Base-by-base conservation (phyloP, 2,797 vertebrate species). In the Premnoplex brunnescens region DNA sequence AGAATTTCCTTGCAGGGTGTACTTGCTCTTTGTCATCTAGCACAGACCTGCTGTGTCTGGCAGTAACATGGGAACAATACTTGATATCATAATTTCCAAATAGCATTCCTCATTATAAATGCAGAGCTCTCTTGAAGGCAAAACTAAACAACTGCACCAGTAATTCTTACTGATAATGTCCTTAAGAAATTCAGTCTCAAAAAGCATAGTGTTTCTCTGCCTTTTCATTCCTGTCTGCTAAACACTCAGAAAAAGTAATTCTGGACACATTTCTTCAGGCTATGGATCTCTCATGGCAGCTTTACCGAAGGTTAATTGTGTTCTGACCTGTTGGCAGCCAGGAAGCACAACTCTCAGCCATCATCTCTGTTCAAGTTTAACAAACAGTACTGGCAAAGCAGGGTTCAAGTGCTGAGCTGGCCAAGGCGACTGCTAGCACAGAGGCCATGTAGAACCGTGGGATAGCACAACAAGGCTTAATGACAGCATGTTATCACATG, bases 51-150 rank as follows among this genome's bases (percentile, higher is more conserved):
- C 93, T 91, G 85, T 66, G 85, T 39, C 62, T 91, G 74, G 85
- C 90, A 93, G 46, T 59, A 88, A 82, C 2, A 5, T 41, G 69
- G 62, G 69, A 94, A 91, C 77, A 93, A 73, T 39, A 69, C 48
- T 81, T 93, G 78, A 76, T 66, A 90, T 85, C 69, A 81, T 86
- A 73, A 95, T 94, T 95, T 95, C 55, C 74, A 93, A 95, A 73
- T 0, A 78, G 32, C 43, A 63, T 49, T 84, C 58, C 73, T 85
- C 54, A 71, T 83, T 87, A 83, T 59, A 85, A 76, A 89, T 64
- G 46, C 58, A 82, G 77, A 94, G 43, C 39, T 51, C 43, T 81
- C 84, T 21, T 58, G 51, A 95, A 90, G 71, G 59, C 77, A 84
- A 91, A 93, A 28, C n/a, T 86, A 75, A 84, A 62, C 43, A 51